Base-by-base conservation (phyloP, 2,797 vertebrate species). In the Karalla daura region DNA sequence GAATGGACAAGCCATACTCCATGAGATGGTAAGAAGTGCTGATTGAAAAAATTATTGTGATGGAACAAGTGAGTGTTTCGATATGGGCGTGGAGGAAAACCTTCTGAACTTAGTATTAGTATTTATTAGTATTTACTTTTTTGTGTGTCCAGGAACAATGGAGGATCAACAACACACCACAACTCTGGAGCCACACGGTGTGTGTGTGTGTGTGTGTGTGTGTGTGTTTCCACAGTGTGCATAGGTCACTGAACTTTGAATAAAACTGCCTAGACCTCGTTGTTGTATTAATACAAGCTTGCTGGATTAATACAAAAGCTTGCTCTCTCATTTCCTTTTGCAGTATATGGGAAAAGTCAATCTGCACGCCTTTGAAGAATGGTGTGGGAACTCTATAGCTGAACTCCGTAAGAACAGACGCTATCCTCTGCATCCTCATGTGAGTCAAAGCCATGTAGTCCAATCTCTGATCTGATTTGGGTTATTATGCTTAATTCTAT, bases 361-460 rank as follows among this genome's bases (percentile, higher is more conserved):
- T 78, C 91, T 99, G 74, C 98, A 99, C 0, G 91, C 96, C 41
- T 99, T 98, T 74, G 97, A 99, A 67, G 98, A 99, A 89, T 99
- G 98, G 98, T 99, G 98, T 4, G 98, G 98, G 43, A 78, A 92
- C 41, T 96, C 96, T 33, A 78, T 88, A 3, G 87, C 91, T 15
- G 94, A 96, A 62, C 95, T 99, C 33, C 88, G 92, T 71, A 95
- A 89, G 39, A 96, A 97, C 75, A 88, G 94, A 2, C 98, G 98
- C 87, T 99, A 96, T 70, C 98, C 98, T 0, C 86, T 98, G 14
- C 96, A 95, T 78, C 95, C 98, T 21, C 97, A 99, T 0, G 98
- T 99, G 85, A 96, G 98, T 95, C 20, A 5, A 15, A 41, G n/a
- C 11, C 7, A 32, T 9, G 2, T 36, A 11, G 3, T 23, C 30